Evolutionary conservation across 2,113 vertebrate genomes (phyloP).

Genomic region (Mirounga angustirostris): DNA sequence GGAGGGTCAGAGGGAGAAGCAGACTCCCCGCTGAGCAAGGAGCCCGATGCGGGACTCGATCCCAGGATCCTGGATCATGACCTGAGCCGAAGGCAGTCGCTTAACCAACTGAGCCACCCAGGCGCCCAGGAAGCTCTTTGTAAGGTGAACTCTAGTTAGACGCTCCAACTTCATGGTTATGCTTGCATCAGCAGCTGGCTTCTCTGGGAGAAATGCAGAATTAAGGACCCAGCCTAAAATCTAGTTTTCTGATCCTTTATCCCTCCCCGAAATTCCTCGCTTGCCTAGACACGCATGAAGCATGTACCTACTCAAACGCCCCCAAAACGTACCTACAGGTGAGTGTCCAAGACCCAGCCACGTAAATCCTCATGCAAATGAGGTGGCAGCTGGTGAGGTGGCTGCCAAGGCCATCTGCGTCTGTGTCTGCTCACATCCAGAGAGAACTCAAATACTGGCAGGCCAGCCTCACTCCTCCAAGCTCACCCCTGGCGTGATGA

Average conservation of each 20-base stretch:
- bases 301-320: background rate
- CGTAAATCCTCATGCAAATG: background rate
- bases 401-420: background rate
- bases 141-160: background rate
- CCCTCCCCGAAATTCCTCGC: background rate
- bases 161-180: background rate
- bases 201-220: background rate
- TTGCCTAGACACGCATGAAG: background rate
- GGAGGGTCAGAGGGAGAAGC: no score
- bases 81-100: no score
- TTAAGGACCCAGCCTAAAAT: background rate
- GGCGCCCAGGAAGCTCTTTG: background rate
- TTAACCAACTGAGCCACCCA: no score
- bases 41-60: no score
- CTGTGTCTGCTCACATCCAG: background rate
- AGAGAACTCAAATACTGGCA: background rate
- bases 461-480: conserved; percentile 45
- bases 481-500: conserved; percentile 29
- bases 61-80: no score
- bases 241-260: background rate
- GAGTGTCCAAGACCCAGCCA: background rate
- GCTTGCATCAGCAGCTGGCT: background rate
- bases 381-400: background rate
- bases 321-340: background rate
- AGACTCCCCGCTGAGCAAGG: no score